Percentiles rank a stretch among this genome's conserved stretches.
Evolutionary conservation across 2,797 vertebrate genomes (phyloP).

Genomic region (Setipinna tenuifilis): DNA sequence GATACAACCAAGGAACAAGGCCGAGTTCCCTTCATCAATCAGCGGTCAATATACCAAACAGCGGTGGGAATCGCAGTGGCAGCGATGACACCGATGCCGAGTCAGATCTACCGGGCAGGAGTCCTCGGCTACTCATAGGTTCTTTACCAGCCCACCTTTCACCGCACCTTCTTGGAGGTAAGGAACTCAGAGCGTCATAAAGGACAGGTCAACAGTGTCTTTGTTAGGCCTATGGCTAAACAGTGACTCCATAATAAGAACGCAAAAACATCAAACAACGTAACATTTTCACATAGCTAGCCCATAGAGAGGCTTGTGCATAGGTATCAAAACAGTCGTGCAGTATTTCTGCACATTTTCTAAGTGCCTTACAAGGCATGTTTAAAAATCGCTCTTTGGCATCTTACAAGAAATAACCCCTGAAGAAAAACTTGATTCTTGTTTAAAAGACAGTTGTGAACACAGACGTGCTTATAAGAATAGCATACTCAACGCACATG

Average conservation of each 20-base stretch:
- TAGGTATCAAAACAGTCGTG: neutral
- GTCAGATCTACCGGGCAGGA: constrained; percentile 69
- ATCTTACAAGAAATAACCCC: neutral
- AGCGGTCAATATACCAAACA: constrained; percentile 81
- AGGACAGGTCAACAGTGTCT: neutral
- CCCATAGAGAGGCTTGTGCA: neutral
- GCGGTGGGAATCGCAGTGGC: constrained; percentile 74
- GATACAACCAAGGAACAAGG: constrained; percentile 69
- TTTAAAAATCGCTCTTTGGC: neutral
- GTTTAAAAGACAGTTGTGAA: neutral
- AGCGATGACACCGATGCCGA: constrained; percentile 76
- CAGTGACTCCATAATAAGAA: no score
- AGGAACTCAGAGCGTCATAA: constrained; percentile 47
- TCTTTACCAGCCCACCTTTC: constrained; percentile 93
- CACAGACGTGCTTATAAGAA: neutral
- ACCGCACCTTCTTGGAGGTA: constrained; percentile 93
- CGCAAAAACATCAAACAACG: neutral
- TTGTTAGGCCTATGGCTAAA: neutral
- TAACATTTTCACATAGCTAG: neutral
- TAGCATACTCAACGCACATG: neutral
- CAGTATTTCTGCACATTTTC: neutral
- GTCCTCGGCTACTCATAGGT: constrained; percentile 86
- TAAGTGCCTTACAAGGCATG: neutral
- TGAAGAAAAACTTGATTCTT: neutral
- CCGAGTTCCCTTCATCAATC: constrained; percentile 64